phyloP scores from a whole-genome alignment of 2,797 vertebrate genomes.

The Rhinophrynus dorsalis region DNA sequence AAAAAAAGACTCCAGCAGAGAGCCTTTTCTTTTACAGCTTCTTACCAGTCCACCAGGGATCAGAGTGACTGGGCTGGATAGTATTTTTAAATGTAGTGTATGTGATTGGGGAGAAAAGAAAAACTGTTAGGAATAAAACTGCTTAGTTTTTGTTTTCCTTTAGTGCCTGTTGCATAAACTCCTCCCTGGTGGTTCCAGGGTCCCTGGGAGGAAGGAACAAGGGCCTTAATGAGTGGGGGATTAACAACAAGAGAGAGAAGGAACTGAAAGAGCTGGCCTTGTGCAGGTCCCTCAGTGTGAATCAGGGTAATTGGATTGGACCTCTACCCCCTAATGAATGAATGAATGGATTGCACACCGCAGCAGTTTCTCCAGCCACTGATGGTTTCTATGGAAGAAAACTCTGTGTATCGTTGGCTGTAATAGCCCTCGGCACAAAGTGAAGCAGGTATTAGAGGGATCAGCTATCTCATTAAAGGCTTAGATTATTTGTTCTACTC shows the following conservation, averaged over 20 bases:
- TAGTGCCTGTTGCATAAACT: slow-evolving; percentile 82
- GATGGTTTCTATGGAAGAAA: slow-evolving; percentile 62
- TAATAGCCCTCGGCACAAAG: slow-evolving; percentile 78
- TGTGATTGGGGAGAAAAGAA: slow-evolving; percentile 34
- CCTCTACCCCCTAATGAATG: slow-evolving; percentile 90
- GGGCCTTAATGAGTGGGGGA: slow-evolving; percentile 87
- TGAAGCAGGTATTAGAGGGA: slow-evolving; percentile 82
- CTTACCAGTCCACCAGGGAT: neutral
- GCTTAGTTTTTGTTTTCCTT: slow-evolving; percentile 68
- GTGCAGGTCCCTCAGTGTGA: slow-evolving; percentile 90
- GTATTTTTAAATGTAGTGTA: slow-evolving; percentile 29
- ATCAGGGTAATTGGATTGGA: slow-evolving; percentile 95
- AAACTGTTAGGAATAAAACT: slow-evolving; percentile 7
- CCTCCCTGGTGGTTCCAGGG: slow-evolving; percentile 68
- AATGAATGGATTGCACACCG: slow-evolving; percentile 76
- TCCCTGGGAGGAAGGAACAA: slow-evolving; percentile 76
- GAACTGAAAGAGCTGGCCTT: slow-evolving; percentile 86
- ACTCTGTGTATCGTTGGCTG: slow-evolving; percentile 76
- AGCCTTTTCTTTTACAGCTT: neutral
- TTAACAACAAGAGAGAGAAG: slow-evolving; percentile 66
- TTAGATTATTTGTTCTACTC: slow-evolving; percentile 91
- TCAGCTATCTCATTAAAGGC: slow-evolving; percentile 94
- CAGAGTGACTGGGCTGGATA: slow-evolving; percentile 44
- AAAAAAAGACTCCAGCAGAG: slow-evolving; percentile 37
- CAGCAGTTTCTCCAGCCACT: slow-evolving; percentile 70